phyloP scores from a whole-genome alignment of 2,113 vertebrate genomes.

The Paratilapia polleni region DNA sequence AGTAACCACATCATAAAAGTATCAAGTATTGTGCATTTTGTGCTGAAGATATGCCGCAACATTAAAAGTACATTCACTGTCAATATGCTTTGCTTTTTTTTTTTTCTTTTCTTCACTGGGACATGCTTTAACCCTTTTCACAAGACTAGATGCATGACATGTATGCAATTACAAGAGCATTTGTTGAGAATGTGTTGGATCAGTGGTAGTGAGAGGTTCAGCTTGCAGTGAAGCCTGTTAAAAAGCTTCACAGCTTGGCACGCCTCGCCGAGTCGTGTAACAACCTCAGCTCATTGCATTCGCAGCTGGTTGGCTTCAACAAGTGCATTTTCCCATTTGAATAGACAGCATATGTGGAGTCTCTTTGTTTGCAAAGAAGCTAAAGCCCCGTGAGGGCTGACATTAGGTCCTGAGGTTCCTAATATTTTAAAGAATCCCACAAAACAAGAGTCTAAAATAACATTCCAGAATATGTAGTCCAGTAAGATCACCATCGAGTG shows the following conservation, averaged over 20 bases:
- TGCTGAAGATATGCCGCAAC: neutral
- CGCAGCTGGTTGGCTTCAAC: conserved; percentile 69
- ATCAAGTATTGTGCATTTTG: neutral
- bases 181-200: conserved; percentile 1
- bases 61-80: neutral
- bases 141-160: neutral
- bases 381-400: neutral
- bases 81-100: neutral
- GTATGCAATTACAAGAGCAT: neutral
- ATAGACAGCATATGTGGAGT: conserved; percentile 53
- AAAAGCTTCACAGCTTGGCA: conserved; percentile 55
- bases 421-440: neutral
- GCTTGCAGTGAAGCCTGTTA: conserved; percentile 43
- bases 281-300: conserved; percentile 64
- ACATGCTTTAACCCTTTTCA: neutral
- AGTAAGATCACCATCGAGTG: conserved; percentile 6
- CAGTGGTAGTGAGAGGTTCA: neutral
- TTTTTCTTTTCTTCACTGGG: neutral
- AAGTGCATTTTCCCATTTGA: conserved; percentile 55
- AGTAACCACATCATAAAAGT: neutral
- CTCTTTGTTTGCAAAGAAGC: conserved; percentile 39
- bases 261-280: conserved; percentile 36
- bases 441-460: conserved; percentile 18
- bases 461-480: neutral
- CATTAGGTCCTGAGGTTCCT: neutral